phyloP scores from a whole-genome alignment of 2,888 invertebrate genomes.

The Meiosimyza decipiens region DNA sequence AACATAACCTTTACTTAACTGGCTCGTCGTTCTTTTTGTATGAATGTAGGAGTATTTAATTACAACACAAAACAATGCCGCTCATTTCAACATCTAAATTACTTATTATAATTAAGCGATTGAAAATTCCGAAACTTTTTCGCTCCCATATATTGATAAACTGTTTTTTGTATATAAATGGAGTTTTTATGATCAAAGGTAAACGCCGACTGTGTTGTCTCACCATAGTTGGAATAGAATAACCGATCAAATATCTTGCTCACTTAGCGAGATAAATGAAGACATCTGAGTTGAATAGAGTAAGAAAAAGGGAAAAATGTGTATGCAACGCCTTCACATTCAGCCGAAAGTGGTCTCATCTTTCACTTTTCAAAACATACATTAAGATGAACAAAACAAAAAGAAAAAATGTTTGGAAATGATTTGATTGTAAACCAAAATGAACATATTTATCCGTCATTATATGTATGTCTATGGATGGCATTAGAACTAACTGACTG shows the following conservation, averaged over 20 bases:
- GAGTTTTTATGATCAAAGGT: constrained; percentile 28
- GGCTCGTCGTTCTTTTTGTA: no score
- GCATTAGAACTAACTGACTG: no score
- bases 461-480: no score
- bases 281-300: constrained; percentile 27
- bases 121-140: not conserved
- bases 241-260: constrained; percentile 31
- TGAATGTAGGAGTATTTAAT: no score
- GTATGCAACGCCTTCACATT: constrained; percentile 36
- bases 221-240: not conserved
- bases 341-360: constrained; percentile 51
- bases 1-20: no score
- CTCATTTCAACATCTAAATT: no score
- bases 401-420: constrained; percentile 17
- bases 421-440: constrained; percentile 1
- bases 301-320: constrained; percentile 1
- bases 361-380: constrained; percentile 47
- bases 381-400: constrained; percentile 32
- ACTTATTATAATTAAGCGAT: no score
- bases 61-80: no score
- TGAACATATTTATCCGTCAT: no score
- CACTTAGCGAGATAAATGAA: constrained; percentile 34
- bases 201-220: constrained; percentile 15
- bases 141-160: not conserved
- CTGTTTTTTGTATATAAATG: not conserved